Percentiles rank a stretch among this genome's conserved stretches.
These are phyloP conservation scores for Indri indri DNA, from an alignment of 2,113 vertebrate genomes.

Conservation along the genomic window DNA sequence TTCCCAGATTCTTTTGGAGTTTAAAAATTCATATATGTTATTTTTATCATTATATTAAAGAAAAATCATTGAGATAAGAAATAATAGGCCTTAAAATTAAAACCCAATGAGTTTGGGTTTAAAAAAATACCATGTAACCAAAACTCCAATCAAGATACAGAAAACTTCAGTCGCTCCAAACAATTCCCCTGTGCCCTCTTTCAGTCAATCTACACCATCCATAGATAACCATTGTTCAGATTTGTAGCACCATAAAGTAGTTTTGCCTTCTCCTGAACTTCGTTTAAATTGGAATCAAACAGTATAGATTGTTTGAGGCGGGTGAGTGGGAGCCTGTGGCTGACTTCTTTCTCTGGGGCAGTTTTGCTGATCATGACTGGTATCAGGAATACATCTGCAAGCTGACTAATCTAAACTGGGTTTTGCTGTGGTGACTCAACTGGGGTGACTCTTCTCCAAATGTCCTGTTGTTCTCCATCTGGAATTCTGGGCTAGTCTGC, in stretches of 20 bases:
- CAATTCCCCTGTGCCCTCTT: neutral
- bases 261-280: neutral
- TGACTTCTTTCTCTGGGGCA: neutral
- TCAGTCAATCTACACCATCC: too few species aligned
- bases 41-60: neutral
- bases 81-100: neutral
- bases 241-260: neutral
- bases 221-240: neutral
- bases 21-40: neutral
- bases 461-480: neutral
- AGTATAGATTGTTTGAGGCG: too few species aligned
- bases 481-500: neutral
- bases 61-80: neutral
- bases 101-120: neutral
- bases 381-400: neutral
- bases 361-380: neutral
- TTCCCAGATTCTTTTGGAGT: neutral
- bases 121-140: neutral
- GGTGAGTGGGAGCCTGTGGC: fast-evolving
- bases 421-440: neutral
- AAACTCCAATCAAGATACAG: neutral
- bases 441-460: neutral
- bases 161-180: neutral
- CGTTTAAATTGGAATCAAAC: neutral
- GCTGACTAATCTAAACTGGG: neutral